Base-by-base conservation (phyloP, 2,888 invertebrate genomes). In the Acanthosepion pharaonis region DNA sequence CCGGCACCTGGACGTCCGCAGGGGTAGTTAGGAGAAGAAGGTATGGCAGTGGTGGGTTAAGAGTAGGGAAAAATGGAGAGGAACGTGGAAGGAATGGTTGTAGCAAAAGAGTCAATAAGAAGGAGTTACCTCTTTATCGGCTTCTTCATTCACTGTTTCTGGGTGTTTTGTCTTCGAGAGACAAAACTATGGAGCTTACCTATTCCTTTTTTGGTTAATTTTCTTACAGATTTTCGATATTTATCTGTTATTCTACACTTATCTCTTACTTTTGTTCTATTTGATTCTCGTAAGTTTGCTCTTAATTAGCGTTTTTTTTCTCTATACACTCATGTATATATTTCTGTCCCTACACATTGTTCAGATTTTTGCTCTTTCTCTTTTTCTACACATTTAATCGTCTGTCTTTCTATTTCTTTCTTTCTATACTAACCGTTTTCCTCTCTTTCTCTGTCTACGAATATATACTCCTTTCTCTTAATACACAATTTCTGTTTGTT, bases 1-100 rank as follows among this genome's bases (percentile, higher is more conserved):
- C 51, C 92, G 92, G n/a, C 92, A 92, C 92, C 92, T 92, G 92
- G 92, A 20, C 49, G 92, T 51, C 92, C 48, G 49, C 28, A 92
- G 92, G 51, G 92, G 11, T 48, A 92, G 48, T 51, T 28, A 49
- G 49, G 28, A 53, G 51, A 28, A 49, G 18, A 48, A 1, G n/a
- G 15, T 25, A 53, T 11, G 92, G 51, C 28, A 42, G 91, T 0
- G 91, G 48, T 5, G 20, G 33, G 48, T 18, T 15, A 25, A 91
- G 28, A 28, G 0, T 33, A 91, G 33, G 23, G 91, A 28, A 23
- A n/a, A 23, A 91, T 18, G 48, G 33, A 6, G 28, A 91, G 91
- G 6, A 48, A n/a, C 33, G 48, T n/a, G 91, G 15, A 48, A 20
- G 33, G 48, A 92, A n/a, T 23, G 20, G 5, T 51, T 1, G 92